Percentiles rank a stretch among this genome's conserved stretches.
phyloP scores from a whole-genome alignment of 1,140 invertebrate species.

The Heterodera schachtii region DNA sequence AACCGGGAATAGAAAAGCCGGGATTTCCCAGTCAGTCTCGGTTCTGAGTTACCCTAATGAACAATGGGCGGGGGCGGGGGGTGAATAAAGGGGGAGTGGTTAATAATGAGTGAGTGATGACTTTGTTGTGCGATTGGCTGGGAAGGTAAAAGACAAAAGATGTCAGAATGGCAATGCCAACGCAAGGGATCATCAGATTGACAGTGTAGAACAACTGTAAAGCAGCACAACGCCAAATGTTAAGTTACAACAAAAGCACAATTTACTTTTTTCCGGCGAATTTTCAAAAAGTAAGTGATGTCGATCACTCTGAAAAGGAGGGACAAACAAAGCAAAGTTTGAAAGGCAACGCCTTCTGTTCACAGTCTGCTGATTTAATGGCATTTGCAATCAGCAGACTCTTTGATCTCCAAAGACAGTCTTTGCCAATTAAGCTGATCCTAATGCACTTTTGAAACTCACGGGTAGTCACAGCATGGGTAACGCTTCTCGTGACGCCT shows the following conservation, averaged over 20 bases:
- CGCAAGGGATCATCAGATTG: constrained; percentile 68
- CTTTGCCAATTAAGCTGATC: too few species aligned
- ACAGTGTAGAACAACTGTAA: constrained; percentile 84
- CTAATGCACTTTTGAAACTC: constrained; percentile 68
- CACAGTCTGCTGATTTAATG: too few species aligned
- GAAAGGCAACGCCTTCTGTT: too few species aligned
- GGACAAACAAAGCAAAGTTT: neutral
- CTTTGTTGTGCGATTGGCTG: constrained; percentile 77
- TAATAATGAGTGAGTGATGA: constrained; percentile 2
- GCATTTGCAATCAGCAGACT: too few species aligned
- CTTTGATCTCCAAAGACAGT: too few species aligned
- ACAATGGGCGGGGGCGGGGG: too few species aligned
- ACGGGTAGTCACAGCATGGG: constrained; percentile 83
- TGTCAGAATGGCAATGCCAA: constrained; percentile 76
- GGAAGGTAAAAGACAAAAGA: constrained; percentile 71
- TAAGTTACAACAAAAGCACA: too few species aligned
- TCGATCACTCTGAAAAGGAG: constrained; percentile 77
- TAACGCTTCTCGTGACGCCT: constrained; percentile 65
- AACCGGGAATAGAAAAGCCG: too few species aligned
- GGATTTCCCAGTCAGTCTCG: too few species aligned
- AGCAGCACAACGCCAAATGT: neutral
- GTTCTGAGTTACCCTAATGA: too few species aligned
- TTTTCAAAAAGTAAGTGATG: constrained; percentile 94
- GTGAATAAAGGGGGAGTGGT: too few species aligned
- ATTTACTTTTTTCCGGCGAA: constrained; percentile 86